Base-by-base conservation (phyloP, 2,797 vertebrate genomes). In the Diceros bicornis region DNA sequence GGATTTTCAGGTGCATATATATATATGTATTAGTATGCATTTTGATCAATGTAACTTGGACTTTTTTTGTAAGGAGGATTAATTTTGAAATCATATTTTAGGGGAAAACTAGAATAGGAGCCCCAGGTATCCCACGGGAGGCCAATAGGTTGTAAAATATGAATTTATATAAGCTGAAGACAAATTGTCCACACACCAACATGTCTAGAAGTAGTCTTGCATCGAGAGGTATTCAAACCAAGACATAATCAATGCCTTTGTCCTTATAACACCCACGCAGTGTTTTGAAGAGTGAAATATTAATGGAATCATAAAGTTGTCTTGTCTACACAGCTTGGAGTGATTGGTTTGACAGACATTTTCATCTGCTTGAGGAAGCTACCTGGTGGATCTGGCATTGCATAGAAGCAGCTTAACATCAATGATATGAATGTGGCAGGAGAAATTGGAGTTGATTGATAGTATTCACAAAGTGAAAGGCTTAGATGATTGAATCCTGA, bases 371-470 rank as follows among this genome's bases (percentile, higher is more conserved):
- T 93, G 84, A 87, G 62, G 66, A 86, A 92, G 37, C 59, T 87
- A 55, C 81, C 41, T 72, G 64, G 55, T 50, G 84, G 90, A 78
- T 84, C 66, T 74, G 71, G 59, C 79, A 83, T 66, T 59, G 12
- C 23, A 44, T 12, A 72, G 34, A 97, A 77, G 41, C 41, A 82
- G 84, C 23, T 47, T 91, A 83, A 82, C 29, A 66, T 90, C 74
- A 95, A 21, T 78, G 52, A 94, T 66, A 8, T 25, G 66, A 12
- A 93, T n/a, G 8, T 72, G 87, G 57, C 93, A 97, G 92, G 25
- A 78, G 21, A 64, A 96, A 91, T 50, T 81, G 57, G 29, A 82
- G 66, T 6, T 95, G 96, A 97, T 95, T 96, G 92, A 98, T 88
- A 50, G 6, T 72, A 68, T 85, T 95, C 75, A 90, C n/a, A 41